phyloP scores from a whole-genome alignment of 2,113 vertebrate species.

The Pollachius pollachius region DNA sequence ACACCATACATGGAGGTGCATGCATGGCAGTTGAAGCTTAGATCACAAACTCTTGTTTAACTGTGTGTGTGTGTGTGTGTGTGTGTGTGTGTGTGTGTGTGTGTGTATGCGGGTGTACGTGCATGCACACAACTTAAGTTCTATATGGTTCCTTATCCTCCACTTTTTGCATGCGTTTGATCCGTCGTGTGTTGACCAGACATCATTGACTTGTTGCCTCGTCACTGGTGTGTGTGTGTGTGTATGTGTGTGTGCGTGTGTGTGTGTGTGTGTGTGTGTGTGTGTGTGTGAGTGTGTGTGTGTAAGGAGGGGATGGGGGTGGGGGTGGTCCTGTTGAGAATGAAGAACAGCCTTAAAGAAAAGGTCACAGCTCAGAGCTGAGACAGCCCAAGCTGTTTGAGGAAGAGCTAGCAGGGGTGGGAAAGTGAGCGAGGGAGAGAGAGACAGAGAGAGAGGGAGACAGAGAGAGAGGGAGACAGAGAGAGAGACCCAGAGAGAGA shows the following conservation, averaged over 20 bases:
- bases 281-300: neutral
- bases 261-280: neutral
- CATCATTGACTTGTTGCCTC: neutral
- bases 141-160: neutral
- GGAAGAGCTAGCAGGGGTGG: neutral
- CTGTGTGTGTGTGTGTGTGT: no score
- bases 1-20: neutral
- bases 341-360: constrained; percentile 1
- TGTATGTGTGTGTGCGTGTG: neutral
- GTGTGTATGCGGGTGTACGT: no score
- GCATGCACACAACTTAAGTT: neutral
- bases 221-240: neutral
- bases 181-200: neutral
- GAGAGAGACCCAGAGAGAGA: no score
- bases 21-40: neutral
- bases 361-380: constrained; percentile 1
- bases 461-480: no score
- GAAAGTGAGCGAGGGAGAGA: neutral
- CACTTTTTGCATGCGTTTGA: neutral
- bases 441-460: neutral
- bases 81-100: no score
- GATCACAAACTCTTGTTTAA: neutral
- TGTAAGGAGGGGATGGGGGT: neutral
- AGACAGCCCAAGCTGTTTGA: neutral
- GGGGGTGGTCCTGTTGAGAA: neutral